Percentiles rank a stretch among this genome's conserved stretches.
phyloP scores from a whole-genome alignment of 2,113 vertebrate species.

The Gracilinanus agilis region DNA sequence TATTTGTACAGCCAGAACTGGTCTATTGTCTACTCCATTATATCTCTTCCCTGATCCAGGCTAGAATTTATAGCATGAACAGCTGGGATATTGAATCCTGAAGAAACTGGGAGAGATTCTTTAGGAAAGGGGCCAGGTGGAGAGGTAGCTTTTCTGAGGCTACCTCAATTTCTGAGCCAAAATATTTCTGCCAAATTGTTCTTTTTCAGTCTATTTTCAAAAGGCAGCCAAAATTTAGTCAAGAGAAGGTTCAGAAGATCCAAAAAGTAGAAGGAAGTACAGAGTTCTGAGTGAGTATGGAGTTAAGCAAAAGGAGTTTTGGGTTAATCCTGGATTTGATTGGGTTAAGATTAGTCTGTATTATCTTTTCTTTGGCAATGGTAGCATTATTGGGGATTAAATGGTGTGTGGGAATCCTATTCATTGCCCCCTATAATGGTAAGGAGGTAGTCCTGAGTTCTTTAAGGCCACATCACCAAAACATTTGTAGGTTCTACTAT shows the following conservation, averaged over 20 bases:
- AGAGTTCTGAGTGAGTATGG: neutral
- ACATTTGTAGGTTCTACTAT: neutral
- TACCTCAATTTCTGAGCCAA: neutral
- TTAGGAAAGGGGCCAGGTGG: neutral
- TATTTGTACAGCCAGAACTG: neutral
- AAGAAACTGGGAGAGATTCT: neutral
- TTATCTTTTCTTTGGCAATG: neutral
- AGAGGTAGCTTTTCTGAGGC: neutral
- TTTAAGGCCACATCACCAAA: neutral
- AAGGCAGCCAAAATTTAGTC: neutral
- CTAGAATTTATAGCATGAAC: too few species aligned
- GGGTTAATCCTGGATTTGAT: neutral
- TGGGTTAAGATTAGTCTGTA: neutral
- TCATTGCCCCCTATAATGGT: too few species aligned
- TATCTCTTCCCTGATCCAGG: too few species aligned
- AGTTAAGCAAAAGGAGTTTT: neutral
- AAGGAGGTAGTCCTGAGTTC: too few species aligned
- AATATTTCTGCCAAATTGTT: neutral
- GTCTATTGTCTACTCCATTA: too few species aligned
- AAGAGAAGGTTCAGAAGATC: neutral
- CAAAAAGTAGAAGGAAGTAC: neutral
- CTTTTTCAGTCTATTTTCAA: neutral
- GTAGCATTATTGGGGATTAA: neutral
- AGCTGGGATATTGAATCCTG: too few species aligned
- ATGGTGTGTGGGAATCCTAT: neutral